phyloP scores from a whole-genome alignment of 2,888 invertebrate species.

The Phania funesta region DNA sequence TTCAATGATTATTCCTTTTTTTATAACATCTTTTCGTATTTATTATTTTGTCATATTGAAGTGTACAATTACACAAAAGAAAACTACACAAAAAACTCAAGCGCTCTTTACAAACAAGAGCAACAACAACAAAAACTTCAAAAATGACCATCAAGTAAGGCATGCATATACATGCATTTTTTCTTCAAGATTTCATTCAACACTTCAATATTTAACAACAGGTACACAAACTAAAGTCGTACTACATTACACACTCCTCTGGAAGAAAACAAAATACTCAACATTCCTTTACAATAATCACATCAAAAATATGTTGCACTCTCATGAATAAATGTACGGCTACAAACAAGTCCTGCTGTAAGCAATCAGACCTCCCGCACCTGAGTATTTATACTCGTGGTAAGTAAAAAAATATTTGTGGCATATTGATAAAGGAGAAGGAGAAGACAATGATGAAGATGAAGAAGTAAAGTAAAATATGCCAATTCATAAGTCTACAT shows the following conservation, averaged over 20 bases:
- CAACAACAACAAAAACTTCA: neutral
- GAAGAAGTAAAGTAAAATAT: conserved; percentile 31
- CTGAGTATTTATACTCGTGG: conserved; percentile 36
- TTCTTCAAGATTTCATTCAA: conserved; percentile 48
- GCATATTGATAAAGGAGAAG: neutral
- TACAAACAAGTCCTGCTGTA: conserved; percentile 17
- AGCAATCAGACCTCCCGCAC: conserved; percentile 63
- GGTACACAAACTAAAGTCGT: conserved; percentile 35
- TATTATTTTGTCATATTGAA: conserved; percentile 66
- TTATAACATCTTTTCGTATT: conserved; percentile 17
- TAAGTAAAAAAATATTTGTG: conserved; percentile 15
- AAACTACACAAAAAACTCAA: conserved; percentile 42
- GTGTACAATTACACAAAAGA: conserved; percentile 62
- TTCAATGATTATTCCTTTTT: conserved; percentile 64
- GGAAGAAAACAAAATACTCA: conserved; percentile 13
- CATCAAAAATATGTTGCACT: conserved; percentile 56
- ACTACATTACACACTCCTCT: conserved; percentile 17
- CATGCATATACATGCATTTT: conserved; percentile 35
- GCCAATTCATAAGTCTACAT: conserved; percentile 61
- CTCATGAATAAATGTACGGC: neutral
- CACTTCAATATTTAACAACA: conserved; percentile 39
- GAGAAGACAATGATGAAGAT: neutral
- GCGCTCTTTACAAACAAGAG: conserved; percentile 34
- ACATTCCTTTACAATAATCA: conserved; percentile 53
- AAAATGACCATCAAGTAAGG: conserved; percentile 43